Base-by-base conservation (phyloP, 1,140 invertebrate genomes). In the Hesperophylax magnus region DNA sequence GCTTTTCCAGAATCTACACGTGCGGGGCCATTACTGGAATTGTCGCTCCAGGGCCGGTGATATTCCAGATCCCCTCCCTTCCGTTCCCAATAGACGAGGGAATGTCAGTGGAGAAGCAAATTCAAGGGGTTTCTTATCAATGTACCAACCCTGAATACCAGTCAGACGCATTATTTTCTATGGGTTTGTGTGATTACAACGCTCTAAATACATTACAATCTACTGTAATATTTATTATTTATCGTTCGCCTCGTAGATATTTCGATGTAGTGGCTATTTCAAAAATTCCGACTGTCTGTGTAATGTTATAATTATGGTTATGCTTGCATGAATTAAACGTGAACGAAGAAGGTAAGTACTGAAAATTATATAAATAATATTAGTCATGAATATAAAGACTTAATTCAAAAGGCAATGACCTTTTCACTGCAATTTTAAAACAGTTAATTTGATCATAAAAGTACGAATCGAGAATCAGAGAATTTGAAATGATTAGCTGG, bases 211-310 rank as follows among this genome's bases (percentile, higher is more conserved):
- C 54, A 47, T 31, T 53, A 31, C 58, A 54, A 39, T 34, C 39
- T 63, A 17, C 22, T 53, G 53, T 54, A 18, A 14, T 69, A 69
- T 69, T 78, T 78, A 78, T 78, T 78, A 69, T 69, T 78, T 78
- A 78, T 78, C 71, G 77, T 67, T 54, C 20, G 18, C 69, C 47
- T 67, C 18, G 34, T 69, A 56, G 39, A 56, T 78, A 78, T 71
- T 78, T 67, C 24, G 22, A 78, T 78, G 18, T 17, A 61, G 39
- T 61, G 4, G 18, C 39, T 27, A 47, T 14, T 77, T 34, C 47
- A 58, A 31, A 67, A 65, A 67, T 67, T 47, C 39, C 39, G 14
- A 11, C 47, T 72, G 34, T 11, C 7, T 18, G 69, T 53, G 47
- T 72, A 72, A 56, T 52, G 27, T 31, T 31, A 18, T 15, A 14